Percentiles rank a stretch among this genome's conserved stretches.
Conservation (phyloP, 2,113 vertebrate genomes). For the Fulmarus glacialis region DNA sequence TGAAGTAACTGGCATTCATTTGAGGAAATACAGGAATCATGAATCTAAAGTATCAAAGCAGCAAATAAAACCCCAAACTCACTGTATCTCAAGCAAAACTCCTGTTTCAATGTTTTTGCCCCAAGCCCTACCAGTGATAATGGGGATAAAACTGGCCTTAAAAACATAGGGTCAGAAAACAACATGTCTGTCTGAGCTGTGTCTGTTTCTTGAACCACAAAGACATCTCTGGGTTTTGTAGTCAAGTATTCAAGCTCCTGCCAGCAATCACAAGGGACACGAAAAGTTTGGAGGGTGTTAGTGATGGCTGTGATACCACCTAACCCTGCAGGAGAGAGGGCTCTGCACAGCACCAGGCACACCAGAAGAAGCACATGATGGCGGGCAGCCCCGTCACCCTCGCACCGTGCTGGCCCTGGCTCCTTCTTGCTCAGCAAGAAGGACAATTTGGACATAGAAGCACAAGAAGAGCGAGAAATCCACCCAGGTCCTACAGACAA, state of each 20-base stretch:
- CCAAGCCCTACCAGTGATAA: background rate
- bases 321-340: background rate
- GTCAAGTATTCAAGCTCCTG: background rate
- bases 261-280: background rate
- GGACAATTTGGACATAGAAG: background rate
- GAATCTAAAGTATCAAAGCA: background rate
- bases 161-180: background rate
- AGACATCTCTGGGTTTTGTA: background rate
- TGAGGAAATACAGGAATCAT: background rate
- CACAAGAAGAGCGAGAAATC: background rate
- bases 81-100: background rate
- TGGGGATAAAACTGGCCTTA: background rate
- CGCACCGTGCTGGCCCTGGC: accelerated
- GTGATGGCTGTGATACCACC: background rate
- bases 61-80: background rate
- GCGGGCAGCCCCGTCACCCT: background rate
- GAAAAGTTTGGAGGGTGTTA: background rate
- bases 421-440: background rate
- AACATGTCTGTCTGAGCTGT: background rate
- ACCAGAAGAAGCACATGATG: accelerated
- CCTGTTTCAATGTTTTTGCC: background rate
- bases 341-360: background rate
- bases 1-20: background rate
- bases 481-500: background rate
- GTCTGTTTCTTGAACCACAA: background rate